A percentile compares a stretch with the other conserved stretches of the same genome.
These are phyloP conservation scores for Channa argus DNA, from an alignment of 2,113 vertebrate genomes.

Conservation along the genomic window DNA sequence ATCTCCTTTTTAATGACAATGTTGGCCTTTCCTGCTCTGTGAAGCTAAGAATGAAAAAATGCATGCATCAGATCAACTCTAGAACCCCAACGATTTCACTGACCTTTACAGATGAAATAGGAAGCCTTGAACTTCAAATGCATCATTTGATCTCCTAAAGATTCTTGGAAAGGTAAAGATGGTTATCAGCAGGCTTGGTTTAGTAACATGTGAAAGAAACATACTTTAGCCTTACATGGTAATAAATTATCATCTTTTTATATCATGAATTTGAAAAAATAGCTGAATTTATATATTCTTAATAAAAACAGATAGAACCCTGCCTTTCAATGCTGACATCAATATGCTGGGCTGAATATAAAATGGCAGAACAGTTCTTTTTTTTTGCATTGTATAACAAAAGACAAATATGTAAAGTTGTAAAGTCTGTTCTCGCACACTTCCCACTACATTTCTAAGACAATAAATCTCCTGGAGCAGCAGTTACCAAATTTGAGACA, in stretches of 20 bases:
- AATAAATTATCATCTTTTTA: background rate
- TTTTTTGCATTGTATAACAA: background rate
- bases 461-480: slow-evolving; percentile 21
- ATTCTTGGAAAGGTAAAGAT: slow-evolving; percentile 14
- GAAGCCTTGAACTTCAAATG: slow-evolving; percentile 51
- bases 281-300: background rate
- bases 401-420: background rate
- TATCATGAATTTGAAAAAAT: background rate
- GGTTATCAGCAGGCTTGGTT: slow-evolving; percentile 24
- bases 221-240: background rate
- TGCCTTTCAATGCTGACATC: background rate
- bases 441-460: slow-evolving; percentile 11
- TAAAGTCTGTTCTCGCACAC: background rate
- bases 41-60: slow-evolving; percentile 35
- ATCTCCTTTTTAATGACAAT: slow-evolving; percentile 53
- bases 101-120: slow-evolving; percentile 68
- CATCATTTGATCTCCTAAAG: slow-evolving; percentile 43
- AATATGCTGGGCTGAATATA: background rate
- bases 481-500: background rate
- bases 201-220: slow-evolving; percentile 1
- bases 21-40: slow-evolving; percentile 58
- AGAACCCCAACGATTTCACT: slow-evolving; percentile 54
- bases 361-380: background rate
- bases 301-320: background rate
- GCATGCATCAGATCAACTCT: slow-evolving; percentile 47